Evolutionary conservation across 2,888 invertebrate genomes (phyloP).

Genomic region (Spodoptera littoralis): DNA sequence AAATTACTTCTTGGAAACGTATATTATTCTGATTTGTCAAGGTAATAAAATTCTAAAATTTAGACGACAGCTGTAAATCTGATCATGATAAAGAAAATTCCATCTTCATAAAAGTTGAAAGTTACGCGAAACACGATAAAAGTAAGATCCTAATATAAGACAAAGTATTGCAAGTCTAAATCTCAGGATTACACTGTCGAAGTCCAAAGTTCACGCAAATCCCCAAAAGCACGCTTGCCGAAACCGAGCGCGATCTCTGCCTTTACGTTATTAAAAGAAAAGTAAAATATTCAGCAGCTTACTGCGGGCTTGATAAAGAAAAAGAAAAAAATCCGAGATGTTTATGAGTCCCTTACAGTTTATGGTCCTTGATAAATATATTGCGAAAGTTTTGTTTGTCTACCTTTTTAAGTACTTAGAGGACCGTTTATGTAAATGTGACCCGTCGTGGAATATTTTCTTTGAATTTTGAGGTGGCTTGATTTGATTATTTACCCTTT

Average conservation of each 20-base stretch:
- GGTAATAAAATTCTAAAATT: constrained; percentile 19
- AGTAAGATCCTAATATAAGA: constrained; percentile 26
- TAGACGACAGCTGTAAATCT: constrained; percentile 3
- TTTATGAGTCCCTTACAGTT: constrained; percentile 8
- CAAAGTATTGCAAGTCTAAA: constrained; percentile 47
- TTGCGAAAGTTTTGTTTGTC: neutral
- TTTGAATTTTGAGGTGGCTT: too few species aligned
- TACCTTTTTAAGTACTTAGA: too few species aligned
- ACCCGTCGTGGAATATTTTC: too few species aligned
- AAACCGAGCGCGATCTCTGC: constrained; percentile 33
- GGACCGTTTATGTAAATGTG: too few species aligned
- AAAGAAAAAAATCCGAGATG: neutral
- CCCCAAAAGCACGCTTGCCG: constrained; percentile 27
- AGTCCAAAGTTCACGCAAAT: constrained; percentile 48
- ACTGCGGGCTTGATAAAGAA: constrained; percentile 5
- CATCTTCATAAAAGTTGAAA: constrained; percentile 13
- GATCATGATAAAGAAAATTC: constrained; percentile 16
- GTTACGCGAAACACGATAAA: constrained; percentile 26
- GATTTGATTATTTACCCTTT: too few species aligned
- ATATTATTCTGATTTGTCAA: constrained; percentile 37
- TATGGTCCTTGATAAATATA: constrained; percentile 10
- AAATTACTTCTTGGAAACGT: constrained; percentile 31
- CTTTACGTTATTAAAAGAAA: constrained; percentile 38
- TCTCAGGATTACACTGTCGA: constrained; percentile 40
- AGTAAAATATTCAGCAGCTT: constrained; percentile 26